Evolutionary conservation across 2,888 invertebrate genomes (phyloP).

Genomic region (Tenthredo scrophulariae): DNA sequence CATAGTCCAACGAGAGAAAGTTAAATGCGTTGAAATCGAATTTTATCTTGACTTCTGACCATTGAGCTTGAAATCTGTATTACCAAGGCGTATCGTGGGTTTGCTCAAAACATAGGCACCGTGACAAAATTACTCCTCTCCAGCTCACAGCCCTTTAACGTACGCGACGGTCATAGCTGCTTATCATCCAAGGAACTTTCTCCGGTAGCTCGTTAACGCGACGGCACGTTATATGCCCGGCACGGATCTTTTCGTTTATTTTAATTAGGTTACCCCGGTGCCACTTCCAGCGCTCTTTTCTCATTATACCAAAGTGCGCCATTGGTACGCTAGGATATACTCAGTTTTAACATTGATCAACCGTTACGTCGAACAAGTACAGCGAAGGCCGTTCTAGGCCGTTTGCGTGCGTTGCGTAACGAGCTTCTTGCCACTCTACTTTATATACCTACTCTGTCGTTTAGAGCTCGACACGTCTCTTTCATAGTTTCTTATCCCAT

Average conservation of each 20-base stretch:
- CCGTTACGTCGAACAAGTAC: conserved; percentile 60
- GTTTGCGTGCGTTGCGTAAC: conserved; percentile 55
- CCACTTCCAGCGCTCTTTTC: neutral
- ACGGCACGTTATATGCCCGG: neutral
- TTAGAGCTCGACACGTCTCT: conserved; percentile 55
- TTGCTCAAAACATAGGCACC: neutral
- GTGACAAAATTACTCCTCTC: conserved; percentile 4
- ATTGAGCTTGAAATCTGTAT: neutral
- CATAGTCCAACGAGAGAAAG: neutral
- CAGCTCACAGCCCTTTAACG: conserved; percentile 21
- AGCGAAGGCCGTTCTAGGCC: conserved; percentile 72
- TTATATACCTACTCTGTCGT: conserved; percentile 60
- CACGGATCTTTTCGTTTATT: conserved; percentile 49
- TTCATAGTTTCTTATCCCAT: conserved; percentile 6
- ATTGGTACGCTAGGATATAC: conserved; percentile 21
- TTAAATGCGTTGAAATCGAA: neutral
- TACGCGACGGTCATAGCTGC: neutral
- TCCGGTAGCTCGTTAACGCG: conserved; percentile 44
- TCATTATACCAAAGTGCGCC: conserved; percentile 44
- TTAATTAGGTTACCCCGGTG: conserved; percentile 41
- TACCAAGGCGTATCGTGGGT: neutral
- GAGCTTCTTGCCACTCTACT: conserved; percentile 56
- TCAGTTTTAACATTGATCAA: conserved; percentile 64
- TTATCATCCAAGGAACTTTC: conserved; percentile 48
- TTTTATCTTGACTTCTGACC: conserved; percentile 27